A percentile compares a stretch with the other conserved stretches of the same genome.
Conservation (phyloP, 1,140 invertebrate species). For the Sarcophaga peregrina region DNA sequence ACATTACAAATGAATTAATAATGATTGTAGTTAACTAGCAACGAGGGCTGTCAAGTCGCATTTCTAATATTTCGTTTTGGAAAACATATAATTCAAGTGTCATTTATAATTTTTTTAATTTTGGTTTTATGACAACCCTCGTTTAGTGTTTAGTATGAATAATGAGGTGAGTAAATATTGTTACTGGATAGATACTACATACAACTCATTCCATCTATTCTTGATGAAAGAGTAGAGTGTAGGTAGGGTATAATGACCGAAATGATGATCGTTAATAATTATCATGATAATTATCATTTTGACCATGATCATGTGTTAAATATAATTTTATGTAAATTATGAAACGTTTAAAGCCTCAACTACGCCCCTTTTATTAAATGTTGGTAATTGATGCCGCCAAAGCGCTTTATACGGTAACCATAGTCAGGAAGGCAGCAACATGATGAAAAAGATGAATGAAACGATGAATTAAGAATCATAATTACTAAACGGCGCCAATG, state of each 20-base stretch:
- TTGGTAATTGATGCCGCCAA: slow-evolving; percentile 36
- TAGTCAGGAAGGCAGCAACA: not conserved
- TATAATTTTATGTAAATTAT: slow-evolving; percentile 35
- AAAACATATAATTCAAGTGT: no score
- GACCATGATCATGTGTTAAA: slow-evolving; percentile 17
- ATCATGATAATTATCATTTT: not conserved
- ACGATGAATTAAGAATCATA: not conserved
- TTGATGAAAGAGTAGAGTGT: no score
- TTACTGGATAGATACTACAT: no score
- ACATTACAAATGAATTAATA: no score
- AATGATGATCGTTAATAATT: not conserved
- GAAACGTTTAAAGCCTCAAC: slow-evolving; percentile 27
- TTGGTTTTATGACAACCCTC: no score
- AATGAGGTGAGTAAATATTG: not conserved
- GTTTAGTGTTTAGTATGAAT: not conserved
- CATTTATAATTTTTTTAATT: no score
- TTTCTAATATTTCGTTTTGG: no score
- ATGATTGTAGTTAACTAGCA: no score
- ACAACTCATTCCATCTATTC: no score
- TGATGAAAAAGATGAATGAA: not conserved
- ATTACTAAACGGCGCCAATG: slow-evolving; percentile 28
- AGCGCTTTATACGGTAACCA: not conserved
- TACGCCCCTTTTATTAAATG: slow-evolving; percentile 35
- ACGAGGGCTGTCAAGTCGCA: no score
- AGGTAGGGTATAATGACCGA: not conserved